Evolutionary conservation across 2,113 vertebrate genomes (phyloP).

Genomic region (Benitochromis conjunctus): DNA sequence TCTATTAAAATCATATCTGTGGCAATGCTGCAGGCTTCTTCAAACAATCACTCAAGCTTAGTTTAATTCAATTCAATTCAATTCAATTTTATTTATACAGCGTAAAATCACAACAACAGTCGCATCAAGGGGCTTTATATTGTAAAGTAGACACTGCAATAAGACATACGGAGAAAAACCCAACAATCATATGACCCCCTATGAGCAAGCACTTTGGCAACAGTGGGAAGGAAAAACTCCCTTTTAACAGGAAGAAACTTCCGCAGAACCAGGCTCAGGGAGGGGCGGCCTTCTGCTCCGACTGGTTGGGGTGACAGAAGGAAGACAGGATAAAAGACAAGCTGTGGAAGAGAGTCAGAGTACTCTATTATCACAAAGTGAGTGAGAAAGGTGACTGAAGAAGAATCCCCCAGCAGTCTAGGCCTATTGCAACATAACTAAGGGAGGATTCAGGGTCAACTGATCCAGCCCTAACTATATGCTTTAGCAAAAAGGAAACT

Average conservation of each 20-base stretch:
- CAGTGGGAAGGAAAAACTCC: no score
- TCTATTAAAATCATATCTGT: background rate
- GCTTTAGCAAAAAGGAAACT: background rate
- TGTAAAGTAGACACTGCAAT: no score
- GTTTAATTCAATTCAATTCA: background rate
- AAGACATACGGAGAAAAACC: no score
- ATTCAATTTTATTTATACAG: background rate
- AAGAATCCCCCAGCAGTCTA: background rate
- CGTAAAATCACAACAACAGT: background rate
- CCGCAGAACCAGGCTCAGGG: no score
- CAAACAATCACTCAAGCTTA: rapidly evolving
- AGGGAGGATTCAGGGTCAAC: background rate
- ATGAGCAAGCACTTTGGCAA: no score
- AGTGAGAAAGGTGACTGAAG: background rate
- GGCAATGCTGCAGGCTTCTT: background rate
- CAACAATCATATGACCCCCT: no score
- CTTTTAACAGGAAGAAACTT: no score
- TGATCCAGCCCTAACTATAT: background rate
- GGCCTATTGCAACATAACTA: background rate
- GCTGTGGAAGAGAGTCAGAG: background rate
- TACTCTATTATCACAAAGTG: background rate
- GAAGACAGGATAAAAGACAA: background rate
- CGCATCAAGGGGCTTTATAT: no score
- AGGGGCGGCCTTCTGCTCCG: no score
- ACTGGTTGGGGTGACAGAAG: no score